These are phyloP conservation scores for Campaea margaritaria DNA, from an alignment of 2,888 invertebrate genomes.

Conservation along the genomic window DNA sequence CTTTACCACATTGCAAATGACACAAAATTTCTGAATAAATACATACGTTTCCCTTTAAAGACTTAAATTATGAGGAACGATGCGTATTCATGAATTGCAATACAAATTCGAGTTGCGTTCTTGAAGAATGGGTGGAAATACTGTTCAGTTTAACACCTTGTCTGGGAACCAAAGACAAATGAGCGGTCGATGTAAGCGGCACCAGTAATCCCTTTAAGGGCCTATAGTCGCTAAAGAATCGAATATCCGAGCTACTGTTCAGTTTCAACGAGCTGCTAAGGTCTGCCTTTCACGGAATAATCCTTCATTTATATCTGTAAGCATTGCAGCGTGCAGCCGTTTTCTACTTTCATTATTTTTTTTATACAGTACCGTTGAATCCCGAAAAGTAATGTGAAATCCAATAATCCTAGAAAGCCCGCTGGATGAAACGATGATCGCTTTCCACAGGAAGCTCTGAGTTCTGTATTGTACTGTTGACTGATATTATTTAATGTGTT, in stretches of 20 bases:
- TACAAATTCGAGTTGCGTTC: conserved; percentile 63
- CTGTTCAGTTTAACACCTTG: conserved; percentile 72
- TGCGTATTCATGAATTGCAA: conserved; percentile 43
- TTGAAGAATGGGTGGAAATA: conserved; percentile 56
- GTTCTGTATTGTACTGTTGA: not conserved
- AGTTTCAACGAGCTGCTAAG: conserved; percentile 12
- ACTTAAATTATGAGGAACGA: conserved; percentile 56
- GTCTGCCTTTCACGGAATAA: conserved; percentile 18
- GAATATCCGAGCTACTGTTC: conserved; percentile 44
- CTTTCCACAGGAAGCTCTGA: conserved; percentile 56
- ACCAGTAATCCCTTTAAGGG: conserved; percentile 69
- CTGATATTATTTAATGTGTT: not conserved
- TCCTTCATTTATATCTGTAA: conserved; percentile 18
- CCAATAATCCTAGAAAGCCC: conserved; percentile 72
- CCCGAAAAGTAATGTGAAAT: conserved; percentile 64
- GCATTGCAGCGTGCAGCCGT: conserved; percentile 1
- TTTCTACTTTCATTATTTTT: conserved; percentile 27
- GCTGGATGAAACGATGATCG: conserved; percentile 62
- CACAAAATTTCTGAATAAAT: conserved; percentile 50
- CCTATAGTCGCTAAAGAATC: conserved; percentile 58
- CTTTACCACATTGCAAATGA: conserved; percentile 56
- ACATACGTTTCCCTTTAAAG: conserved; percentile 39
- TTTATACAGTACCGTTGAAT: conserved; percentile 5
- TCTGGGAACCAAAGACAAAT: conserved; percentile 72
- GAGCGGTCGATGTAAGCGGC: conserved; percentile 66